Percentiles rank a stretch among this genome's conserved stretches.
Evolutionary conservation across 2,113 vertebrate genomes (phyloP).

Genomic region (Thermophis baileyi): DNA sequence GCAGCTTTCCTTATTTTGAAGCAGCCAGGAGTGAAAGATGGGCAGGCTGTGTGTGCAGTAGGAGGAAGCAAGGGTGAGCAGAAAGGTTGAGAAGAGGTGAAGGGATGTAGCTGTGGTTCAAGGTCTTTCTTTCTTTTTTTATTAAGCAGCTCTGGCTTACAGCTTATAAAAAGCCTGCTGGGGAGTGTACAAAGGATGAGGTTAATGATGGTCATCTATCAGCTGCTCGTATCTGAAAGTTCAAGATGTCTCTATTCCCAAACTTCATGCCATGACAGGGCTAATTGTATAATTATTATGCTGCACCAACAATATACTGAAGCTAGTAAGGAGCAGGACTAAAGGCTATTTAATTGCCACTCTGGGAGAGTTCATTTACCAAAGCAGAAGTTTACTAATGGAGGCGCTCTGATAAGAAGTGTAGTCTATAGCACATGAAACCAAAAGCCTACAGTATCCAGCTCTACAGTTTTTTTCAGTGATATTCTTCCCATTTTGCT

Average conservation of each 20-base stretch:
- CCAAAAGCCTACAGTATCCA: conserved; percentile 28
- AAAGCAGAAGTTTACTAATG: conserved; percentile 58
- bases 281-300: conserved; percentile 65
- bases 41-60: not conserved
- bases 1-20: conserved; percentile 46
- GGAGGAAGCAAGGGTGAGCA: not conserved
- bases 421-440: conserved; percentile 30
- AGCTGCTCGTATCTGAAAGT: conserved; percentile 53
- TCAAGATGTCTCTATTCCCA: conserved; percentile 60
- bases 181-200: conserved; percentile 56
- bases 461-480: not conserved
- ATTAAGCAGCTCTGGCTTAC: conserved; percentile 37
- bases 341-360: conserved; percentile 54
- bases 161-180: conserved; percentile 35
- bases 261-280: conserved; percentile 62
- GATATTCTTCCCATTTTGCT: not conserved
- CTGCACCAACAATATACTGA: conserved; percentile 41
- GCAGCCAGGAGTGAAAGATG: conserved; percentile 28
- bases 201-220: conserved; percentile 74
- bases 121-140: conserved; percentile 50
- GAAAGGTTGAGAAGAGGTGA: conserved; percentile 37
- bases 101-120: conserved; percentile 53
- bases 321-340: conserved; percentile 49
- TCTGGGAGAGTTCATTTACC: conserved; percentile 64
- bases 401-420: conserved; percentile 40